phyloP scores from a whole-genome alignment of 2,888 invertebrate species.

The Caenorhabditis sulstoni region DNA sequence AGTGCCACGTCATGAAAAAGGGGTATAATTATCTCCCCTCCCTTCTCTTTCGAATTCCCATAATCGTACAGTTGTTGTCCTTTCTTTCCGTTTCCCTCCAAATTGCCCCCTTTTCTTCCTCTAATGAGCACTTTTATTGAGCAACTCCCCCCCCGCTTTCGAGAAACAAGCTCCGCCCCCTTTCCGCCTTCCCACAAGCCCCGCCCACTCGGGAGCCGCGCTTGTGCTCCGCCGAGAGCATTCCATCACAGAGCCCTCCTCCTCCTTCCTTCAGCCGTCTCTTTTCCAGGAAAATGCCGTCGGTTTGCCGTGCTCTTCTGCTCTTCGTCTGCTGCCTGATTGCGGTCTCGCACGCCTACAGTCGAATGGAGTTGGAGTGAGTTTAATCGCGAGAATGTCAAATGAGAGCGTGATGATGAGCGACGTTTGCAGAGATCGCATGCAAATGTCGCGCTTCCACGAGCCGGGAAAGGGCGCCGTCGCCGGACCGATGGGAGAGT shows the following conservation, averaged over 20 bases:
- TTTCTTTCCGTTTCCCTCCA: no score
- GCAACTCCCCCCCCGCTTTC: no score
- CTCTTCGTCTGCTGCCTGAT: slow-evolving; percentile 41
- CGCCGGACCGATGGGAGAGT: slow-evolving; percentile 38
- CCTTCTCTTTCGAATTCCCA: slow-evolving; percentile 18
- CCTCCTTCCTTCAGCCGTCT: background rate
- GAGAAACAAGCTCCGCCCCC: no score
- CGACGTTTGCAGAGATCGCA: slow-evolving; percentile 50
- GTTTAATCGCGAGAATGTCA: background rate
- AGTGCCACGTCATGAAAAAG: background rate
- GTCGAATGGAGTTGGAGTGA: slow-evolving; percentile 56
- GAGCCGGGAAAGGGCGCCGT: slow-evolving; percentile 55
- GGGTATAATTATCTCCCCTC: no score
- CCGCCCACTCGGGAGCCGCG: slow-evolving; percentile 3
- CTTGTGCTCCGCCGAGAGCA: slow-evolving; percentile 14
- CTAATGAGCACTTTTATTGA: no score
- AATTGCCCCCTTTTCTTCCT: no score
- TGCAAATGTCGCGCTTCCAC: slow-evolving; percentile 60
- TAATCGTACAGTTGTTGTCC: slow-evolving; percentile 5
- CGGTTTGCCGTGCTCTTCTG: slow-evolving; percentile 36
- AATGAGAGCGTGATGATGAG: background rate
- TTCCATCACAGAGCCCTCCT: no score
- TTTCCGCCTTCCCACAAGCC: no score
- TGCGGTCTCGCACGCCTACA: slow-evolving; percentile 33
- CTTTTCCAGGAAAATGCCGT: slow-evolving; percentile 30